Conservation (phyloP, 1,140 invertebrate species). For the Matsumurasca onukii region DNA sequence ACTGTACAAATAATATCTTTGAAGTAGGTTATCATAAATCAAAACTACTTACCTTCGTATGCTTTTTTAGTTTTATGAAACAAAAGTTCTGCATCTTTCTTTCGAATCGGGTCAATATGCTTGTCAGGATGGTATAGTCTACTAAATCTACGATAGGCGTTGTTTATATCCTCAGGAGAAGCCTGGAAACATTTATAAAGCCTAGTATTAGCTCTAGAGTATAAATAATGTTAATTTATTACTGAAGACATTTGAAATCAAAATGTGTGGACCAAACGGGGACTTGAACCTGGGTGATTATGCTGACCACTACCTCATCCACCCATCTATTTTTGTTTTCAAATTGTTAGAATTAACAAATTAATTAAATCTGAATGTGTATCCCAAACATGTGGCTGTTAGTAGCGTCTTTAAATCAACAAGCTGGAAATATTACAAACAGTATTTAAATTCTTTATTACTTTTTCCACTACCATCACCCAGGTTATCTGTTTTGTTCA, state of each 20-base stretch:
- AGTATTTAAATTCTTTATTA: no score
- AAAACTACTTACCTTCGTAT: constrained; percentile 87
- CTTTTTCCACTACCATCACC: no score
- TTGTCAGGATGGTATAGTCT: constrained; percentile 95
- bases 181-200: constrained; percentile 62
- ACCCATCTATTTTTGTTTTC: neutral
- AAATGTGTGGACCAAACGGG: neutral
- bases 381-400: neutral
- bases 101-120: constrained; percentile 74
- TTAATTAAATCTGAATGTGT: neutral
- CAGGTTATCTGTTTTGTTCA: no score
- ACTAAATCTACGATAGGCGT: constrained; percentile 86
- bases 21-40: no score
- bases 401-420: neutral
- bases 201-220: constrained; percentile 9
- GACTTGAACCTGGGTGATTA: neutral
- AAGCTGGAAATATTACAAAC: no score
- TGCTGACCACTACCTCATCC: neutral
- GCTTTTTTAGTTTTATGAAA: constrained; percentile 92
- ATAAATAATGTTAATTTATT: neutral
- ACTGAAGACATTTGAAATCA: neutral
- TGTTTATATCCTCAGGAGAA: constrained; percentile 83
- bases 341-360: neutral
- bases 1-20: no score
- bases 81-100: constrained; percentile 85